Evolutionary conservation across 2,797 vertebrate genomes (phyloP).

Genomic region (Cossypha heuglini): DNA sequence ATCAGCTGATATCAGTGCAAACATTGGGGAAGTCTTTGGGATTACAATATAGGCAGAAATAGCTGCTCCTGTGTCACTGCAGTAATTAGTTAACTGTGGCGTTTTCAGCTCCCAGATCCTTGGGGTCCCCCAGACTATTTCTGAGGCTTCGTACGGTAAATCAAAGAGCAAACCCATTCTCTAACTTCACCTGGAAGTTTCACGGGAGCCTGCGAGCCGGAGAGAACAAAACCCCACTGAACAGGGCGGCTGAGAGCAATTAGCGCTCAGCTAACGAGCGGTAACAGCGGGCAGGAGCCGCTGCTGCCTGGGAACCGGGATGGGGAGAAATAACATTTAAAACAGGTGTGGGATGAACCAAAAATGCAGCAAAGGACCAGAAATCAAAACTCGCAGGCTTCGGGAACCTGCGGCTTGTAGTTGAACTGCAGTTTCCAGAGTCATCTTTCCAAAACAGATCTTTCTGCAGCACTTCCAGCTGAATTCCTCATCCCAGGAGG

Average conservation of each 20-base stretch:
- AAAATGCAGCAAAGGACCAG: background rate
- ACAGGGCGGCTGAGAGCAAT: background rate
- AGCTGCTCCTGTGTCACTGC: background rate
- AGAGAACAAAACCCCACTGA: background rate
- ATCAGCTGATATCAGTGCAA: background rate
- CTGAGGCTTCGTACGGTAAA: background rate
- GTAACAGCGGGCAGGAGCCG: fast-evolving
- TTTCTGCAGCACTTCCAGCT: background rate
- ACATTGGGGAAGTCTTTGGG: background rate
- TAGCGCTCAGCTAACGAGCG: fast-evolving
- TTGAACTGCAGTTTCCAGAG: fast-evolving
- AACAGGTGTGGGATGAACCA: background rate
- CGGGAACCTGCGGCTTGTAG: background rate
- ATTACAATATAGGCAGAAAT: background rate
- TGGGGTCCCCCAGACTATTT: background rate
- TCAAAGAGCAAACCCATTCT: background rate
- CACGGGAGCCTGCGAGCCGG: background rate
- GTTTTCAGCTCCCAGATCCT: background rate
- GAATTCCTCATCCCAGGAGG: background rate
- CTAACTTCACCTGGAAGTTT: background rate
- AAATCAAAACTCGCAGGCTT: background rate
- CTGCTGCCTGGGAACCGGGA: fast-evolving
- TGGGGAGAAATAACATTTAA: fast-evolving
- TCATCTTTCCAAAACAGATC: background rate
- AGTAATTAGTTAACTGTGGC: background rate